Evolutionary conservation across 2,113 vertebrate genomes (phyloP), one percentile per base, ranked within the genome.

Genomic region (Poeciliopsis turrubarensis): DNA sequence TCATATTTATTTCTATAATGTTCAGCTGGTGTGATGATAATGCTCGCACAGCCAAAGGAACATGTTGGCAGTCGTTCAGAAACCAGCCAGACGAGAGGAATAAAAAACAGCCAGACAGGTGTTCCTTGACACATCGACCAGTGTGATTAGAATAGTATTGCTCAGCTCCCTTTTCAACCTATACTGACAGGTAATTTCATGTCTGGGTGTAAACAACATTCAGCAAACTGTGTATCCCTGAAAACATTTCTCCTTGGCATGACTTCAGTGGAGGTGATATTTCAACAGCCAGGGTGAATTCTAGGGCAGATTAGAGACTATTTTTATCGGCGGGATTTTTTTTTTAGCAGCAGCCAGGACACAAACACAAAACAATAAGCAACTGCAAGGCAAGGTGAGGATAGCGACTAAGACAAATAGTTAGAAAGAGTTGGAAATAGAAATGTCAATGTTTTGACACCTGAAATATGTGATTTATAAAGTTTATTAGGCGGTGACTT

Each of bases 141-240:
- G 70, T 75, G 63, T 87, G 81, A 82, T 88, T 89, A 88, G 64
- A 84, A 87, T 88, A 81, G 68, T 82, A 80, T 77, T 68, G 68
- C 81, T 80, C 19, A 31, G 44, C 72, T 86, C 65, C 70, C 26
- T 67, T 85, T 89, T 85, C 41, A 80, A 73, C 39, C 71, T 72
- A 82, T 74, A 74, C 86, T 89, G 90, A 86, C 89, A 89, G 87
- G 82, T 87, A 81, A 90, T 90, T 89, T 83, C 71, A 80, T 81
- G 76, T 86, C 80, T 57, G 32, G 70, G 70, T 74, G 77, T 82
- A 82, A 89, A 87, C 80, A 87, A 66, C 66, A 70, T 75, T 79
- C 25, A 65, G 47, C 72, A 69, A 67, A 72, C 76, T 80, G 68
- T 64, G 69, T 73, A 81, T 82, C 68, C 79, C 78, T 41, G 26